Evolutionary conservation across 2,888 invertebrate genomes (phyloP), one percentile per base, ranked within the genome.

Genomic region (Ypsolopha scabrella): DNA sequence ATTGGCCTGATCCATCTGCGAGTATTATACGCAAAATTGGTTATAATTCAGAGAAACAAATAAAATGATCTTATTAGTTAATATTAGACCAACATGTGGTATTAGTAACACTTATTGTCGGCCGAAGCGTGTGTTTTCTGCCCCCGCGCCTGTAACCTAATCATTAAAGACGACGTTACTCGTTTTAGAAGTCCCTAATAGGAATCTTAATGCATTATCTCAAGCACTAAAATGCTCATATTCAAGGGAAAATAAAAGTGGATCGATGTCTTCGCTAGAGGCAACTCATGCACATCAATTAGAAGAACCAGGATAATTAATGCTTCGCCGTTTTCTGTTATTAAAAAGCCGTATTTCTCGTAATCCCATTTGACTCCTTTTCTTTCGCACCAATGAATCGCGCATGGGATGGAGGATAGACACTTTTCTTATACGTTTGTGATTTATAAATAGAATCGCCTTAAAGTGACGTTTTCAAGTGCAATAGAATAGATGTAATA

Each of bases 321-420:
- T 33, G 41, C 10, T 33, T 24, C 9, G 11, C 55, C 55, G 58
- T 59, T 64, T 60, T 56, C 58, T 55, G 57, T 57, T 57, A 62
- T 63, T 61, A 63, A 63, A 61, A 58, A 49, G 58, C 53, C 52
- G 55, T 58, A 58, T 60, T 46, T 46, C 46, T 46, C 35, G 34
- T n/a, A n/a, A 46, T 34, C 34, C 13, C 46, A 34, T 33, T 46
- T n/a, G 7, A 11, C 24, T 43, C 4, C 8, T 4, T 14, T 13
- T 43, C n/a, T 43, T 43, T 43, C 6, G 43, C 43, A 24, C 24
- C 9, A 7, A 49, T 13, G 38, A 14, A 1, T 49, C 39, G 4
- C 24, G 24, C 24, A 10, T 39, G 39, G 6, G 39, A 10, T 39
- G 39, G 39, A 39, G 10, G 39, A 39, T 6, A 39, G 39, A 4